Evolutionary conservation across 2,797 vertebrate genomes (phyloP).

Genomic region (Florisuga fusca): DNA sequence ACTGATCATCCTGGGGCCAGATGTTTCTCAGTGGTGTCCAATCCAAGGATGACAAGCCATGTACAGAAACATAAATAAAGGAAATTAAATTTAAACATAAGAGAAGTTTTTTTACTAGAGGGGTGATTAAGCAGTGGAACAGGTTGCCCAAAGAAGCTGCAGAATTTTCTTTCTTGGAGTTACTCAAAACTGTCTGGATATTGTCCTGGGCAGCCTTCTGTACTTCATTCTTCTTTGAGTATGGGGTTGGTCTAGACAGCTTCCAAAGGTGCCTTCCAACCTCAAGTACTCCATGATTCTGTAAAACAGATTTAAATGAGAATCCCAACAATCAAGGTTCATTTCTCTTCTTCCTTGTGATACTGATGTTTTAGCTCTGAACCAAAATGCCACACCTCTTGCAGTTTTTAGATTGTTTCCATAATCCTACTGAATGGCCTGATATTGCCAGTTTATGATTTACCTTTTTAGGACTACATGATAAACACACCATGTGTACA

Average conservation of each 20-base stretch:
- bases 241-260: background rate
- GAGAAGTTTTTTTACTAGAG: background rate
- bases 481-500: background rate
- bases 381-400: background rate
- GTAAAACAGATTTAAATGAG: background rate
- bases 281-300: background rate
- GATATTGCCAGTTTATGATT: background rate
- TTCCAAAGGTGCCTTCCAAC: background rate
- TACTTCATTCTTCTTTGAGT: background rate
- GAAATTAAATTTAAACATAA: background rate
- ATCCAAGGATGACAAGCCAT: background rate
- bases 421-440: background rate
- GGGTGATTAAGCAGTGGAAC: background rate
- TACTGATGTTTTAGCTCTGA: background rate
- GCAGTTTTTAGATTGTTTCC: background rate
- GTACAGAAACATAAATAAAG: background rate
- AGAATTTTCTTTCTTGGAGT: background rate
- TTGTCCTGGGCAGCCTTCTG: background rate
- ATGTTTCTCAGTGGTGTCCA: background rate
- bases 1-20: background rate
- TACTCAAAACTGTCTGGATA: background rate
- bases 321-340: background rate
- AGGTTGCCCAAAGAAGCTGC: background rate
- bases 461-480: background rate
- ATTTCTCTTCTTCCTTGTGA: background rate